Percentiles rank a stretch among this genome's conserved stretches.
phyloP scores from a whole-genome alignment of 2,113 vertebrate genomes.

The Ia io region DNA sequence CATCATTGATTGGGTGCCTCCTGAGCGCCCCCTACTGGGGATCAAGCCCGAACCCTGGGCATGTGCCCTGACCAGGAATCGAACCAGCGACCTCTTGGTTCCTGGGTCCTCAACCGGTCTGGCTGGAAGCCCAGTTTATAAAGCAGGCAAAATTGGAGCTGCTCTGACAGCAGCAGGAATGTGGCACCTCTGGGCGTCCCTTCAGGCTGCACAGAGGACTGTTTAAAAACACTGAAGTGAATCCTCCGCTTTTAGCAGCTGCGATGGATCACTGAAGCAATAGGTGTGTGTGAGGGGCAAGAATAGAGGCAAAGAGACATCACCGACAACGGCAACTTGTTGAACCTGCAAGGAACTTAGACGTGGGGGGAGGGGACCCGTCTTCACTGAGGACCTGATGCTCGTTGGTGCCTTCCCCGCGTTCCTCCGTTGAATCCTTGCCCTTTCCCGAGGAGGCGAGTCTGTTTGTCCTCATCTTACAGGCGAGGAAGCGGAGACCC shows the following conservation, averaged over 20 bases:
- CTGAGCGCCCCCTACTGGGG: too few relatives aligned
- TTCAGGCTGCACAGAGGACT: background rate
- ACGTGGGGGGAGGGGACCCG: background rate
- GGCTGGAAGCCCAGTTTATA: background rate
- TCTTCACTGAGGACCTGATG: background rate
- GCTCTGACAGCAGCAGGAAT: background rate
- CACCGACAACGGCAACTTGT: too few relatives aligned
- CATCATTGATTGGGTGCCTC: too few relatives aligned
- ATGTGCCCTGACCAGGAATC: too few relatives aligned
- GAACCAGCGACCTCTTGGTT: too few relatives aligned
- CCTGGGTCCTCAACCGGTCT: too few relatives aligned
- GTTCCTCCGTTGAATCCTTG: background rate
- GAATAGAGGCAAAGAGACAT: background rate
- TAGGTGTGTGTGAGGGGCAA: background rate
- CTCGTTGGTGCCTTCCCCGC: background rate
- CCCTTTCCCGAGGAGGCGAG: background rate
- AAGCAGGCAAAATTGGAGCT: background rate
- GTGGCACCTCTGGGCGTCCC: background rate
- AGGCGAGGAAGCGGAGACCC: background rate
- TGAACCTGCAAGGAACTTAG: background rate
- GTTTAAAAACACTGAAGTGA: background rate
- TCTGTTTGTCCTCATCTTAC: background rate
- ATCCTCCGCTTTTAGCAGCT: background rate
- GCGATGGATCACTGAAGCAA: background rate
- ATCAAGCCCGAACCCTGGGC: too few relatives aligned